Evolutionary conservation across 2,797 vertebrate species (phyloP), one percentile per base, ranked within the genome.

Genomic region (Manis pentadactyla): DNA sequence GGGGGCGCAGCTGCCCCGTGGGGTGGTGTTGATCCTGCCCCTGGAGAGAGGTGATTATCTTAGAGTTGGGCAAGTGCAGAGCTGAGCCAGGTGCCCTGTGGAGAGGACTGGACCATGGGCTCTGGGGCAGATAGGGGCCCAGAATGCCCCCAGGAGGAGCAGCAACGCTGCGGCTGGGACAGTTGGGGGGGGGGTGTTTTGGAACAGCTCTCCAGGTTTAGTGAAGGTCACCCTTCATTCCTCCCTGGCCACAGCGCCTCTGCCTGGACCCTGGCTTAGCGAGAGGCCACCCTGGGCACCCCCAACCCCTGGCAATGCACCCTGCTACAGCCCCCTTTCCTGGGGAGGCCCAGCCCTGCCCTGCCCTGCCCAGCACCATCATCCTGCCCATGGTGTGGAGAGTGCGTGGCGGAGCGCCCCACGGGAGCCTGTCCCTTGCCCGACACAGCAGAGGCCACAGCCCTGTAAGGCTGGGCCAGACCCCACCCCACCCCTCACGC

Each of bases 301-400:
- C 46, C 46, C 10, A 46, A 46, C 55, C 66, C 51, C 7, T 4
- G 10, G 39, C 29, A 19, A 21, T 27, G 8, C 14, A 7, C 23
- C 53, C 55, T 0, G 55, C n/a, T 46, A 31, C 55, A 39, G 39
- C 42, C 8, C 39, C n/a, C 55, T 51, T 37, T 63, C 66, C 55
- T 11, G 3, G 19, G 68, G 64, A 49, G 46, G 39, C 14, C 55
- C 57, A 27, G 55, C 55, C 42, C 46, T 46, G 46, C 46, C 10
- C 46, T 46, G 46, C 46, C 46, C 37, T 39, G 37, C 37, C 37
- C 75, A 34, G 51, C 37, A 15, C 37, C 15, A 1, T 34, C 0
- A 5, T 5, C 13, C n/a, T 1, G 1, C 11, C 17, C 9, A 37
- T 6, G 66, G 27, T 17, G 4, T 2, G 2, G 7, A 10, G 0